phyloP scores from a whole-genome alignment of 2,797 vertebrate genomes.

The Parotocinclus haroldoi region DNA sequence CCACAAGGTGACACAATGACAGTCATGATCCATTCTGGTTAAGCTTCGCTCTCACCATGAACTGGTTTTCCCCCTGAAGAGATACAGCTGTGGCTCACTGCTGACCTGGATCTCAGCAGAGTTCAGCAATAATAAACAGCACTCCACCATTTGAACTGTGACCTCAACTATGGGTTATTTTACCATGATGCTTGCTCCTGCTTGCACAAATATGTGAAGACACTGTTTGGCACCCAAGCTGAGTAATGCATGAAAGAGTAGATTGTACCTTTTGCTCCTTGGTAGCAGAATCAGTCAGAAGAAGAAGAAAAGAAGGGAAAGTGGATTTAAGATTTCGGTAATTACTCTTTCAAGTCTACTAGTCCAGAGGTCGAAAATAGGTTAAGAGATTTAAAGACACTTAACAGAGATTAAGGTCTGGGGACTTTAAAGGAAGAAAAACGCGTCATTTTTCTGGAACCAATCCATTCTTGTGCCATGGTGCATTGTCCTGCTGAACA shows the following conservation, averaged over 20 bases:
- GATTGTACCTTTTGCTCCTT: too few relatives aligned
- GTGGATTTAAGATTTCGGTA: too few relatives aligned
- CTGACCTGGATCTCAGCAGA: constrained; percentile 20
- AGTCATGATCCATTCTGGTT: constrained; percentile 14
- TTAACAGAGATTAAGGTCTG: too few relatives aligned
- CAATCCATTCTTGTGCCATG: too few relatives aligned
- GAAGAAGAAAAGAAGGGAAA: too few relatives aligned
- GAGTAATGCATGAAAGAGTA: background rate
- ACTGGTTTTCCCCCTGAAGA: constrained; percentile 11
- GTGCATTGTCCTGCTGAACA: too few relatives aligned
- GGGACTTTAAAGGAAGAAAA: too few relatives aligned
- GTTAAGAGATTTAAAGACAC: too few relatives aligned
- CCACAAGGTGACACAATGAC: constrained; percentile 4
- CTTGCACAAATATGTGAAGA: background rate
- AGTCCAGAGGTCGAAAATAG: too few relatives aligned
- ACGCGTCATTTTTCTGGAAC: too few relatives aligned
- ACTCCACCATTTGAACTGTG: constrained; percentile 4
- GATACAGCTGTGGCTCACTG: constrained; percentile 32
- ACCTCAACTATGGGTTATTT: constrained; percentile 22
- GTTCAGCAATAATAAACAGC: constrained; percentile 40
- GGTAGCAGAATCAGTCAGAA: too few relatives aligned
- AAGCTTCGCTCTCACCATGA: background rate
- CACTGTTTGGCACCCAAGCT: background rate
- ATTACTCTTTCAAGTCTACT: too few relatives aligned
- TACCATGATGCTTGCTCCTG: constrained; percentile 16